A percentile compares a stretch with the other conserved stretches of the same genome.
These are phyloP conservation scores for Psylliodes chrysocephalus DNA, from an alignment of 2,888 invertebrate genomes.

Conservation along the genomic window DNA sequence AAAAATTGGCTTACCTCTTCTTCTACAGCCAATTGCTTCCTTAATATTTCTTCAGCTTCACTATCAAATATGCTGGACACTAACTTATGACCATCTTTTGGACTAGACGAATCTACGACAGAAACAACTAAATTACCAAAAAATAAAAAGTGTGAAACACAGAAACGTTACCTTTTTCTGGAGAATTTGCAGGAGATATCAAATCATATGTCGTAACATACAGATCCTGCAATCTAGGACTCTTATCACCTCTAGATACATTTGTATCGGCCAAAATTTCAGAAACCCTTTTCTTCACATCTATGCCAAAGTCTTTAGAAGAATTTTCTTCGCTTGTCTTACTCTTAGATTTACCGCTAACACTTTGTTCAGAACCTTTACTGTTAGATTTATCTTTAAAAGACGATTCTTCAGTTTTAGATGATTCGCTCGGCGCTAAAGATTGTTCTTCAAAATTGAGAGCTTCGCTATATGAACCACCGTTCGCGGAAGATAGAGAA, in stretches of 20 bases:
- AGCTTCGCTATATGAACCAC: conserved; percentile 19
- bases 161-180: conserved; percentile 54
- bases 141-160: not conserved
- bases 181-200: conserved; percentile 52
- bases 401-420: conserved; percentile 1
- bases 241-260: conserved; percentile 56
- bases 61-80: conserved; percentile 57
- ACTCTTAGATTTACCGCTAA: conserved; percentile 10
- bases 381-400: conserved; percentile 16
- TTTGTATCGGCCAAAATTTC: conserved; percentile 60
- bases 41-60: conserved; percentile 72
- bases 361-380: not conserved
- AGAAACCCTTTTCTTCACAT: conserved; percentile 59
- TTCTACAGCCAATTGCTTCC: conserved; percentile 72
- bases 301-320: conserved; percentile 40
- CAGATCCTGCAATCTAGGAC: conserved; percentile 60
- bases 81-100: conserved; percentile 31
- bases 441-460: conserved; percentile 11
- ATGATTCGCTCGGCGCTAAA: not conserved
- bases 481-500: conserved; percentile 34
- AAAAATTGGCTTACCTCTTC: conserved; percentile 71
- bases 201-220: conserved; percentile 62
- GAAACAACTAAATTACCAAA: not conserved
- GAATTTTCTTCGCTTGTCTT: conserved; percentile 26
- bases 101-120: conserved; percentile 29